Percentiles rank a stretch among this genome's conserved stretches.
Evolutionary conservation across 2,113 vertebrate species (phyloP).

Genomic region (Anoura caudifer): DNA sequence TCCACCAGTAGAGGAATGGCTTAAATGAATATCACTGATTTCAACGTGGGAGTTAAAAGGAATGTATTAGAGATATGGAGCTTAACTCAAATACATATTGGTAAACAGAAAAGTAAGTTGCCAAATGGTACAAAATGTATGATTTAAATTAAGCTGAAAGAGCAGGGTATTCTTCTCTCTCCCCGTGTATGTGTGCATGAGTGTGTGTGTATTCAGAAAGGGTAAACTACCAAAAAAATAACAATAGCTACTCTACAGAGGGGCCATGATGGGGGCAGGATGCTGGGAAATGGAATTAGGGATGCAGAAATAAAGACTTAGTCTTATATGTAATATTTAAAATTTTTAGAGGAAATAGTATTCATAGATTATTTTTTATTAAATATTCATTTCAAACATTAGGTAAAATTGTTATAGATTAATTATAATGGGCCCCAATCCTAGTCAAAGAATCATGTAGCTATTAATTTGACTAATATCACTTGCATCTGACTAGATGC

Average conservation of each 20-base stretch:
- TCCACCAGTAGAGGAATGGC: neutral
- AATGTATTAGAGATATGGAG: neutral
- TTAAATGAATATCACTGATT: neutral
- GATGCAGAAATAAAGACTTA: neutral
- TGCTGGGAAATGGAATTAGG: neutral
- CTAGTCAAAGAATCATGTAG: neutral
- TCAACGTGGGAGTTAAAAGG: neutral
- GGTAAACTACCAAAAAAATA: neutral
- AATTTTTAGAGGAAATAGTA: neutral
- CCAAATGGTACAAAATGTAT: neutral
- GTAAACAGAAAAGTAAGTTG: neutral
- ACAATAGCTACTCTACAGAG: neutral
- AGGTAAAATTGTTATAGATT: neutral
- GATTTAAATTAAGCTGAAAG: neutral
- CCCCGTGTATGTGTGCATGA: neutral
- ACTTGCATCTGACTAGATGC: neutral
- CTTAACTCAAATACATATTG: neutral
- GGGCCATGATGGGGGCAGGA: neutral
- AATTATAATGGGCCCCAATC: neutral
- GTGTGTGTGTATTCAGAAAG: neutral
- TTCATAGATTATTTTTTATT: neutral
- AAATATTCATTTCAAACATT: constrained; percentile 45
- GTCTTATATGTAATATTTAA: neutral
- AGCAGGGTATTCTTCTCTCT: neutral
- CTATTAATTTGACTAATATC: neutral